Evolutionary conservation across 1,140 invertebrate genomes (phyloP).

Genomic region (Megathymus violae): DNA sequence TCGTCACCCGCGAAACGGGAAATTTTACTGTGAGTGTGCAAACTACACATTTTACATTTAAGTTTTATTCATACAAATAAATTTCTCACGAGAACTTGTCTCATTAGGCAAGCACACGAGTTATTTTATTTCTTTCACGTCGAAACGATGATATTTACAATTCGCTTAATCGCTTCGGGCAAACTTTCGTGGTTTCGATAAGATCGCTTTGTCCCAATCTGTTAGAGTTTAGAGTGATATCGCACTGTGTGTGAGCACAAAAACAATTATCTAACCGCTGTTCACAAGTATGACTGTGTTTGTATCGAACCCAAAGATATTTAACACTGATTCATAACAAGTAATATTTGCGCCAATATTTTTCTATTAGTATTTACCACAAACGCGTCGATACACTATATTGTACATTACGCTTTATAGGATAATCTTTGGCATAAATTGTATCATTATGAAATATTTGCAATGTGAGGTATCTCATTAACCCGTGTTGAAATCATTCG

Average conservation of each 20-base stretch:
- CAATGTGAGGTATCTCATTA: too few relatives aligned
- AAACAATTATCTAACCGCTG: not conserved
- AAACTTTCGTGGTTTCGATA: conserved; percentile 25
- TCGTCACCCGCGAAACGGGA: too few relatives aligned
- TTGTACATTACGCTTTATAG: too few relatives aligned
- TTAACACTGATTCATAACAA: not conserved
- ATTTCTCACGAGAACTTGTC: conserved; percentile 14
- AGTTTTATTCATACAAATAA: conserved; percentile 12
- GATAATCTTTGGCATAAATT: too few relatives aligned
- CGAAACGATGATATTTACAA: conserved; percentile 32
- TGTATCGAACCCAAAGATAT: not conserved
- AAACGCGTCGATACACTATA: too few relatives aligned
- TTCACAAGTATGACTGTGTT: not conserved
- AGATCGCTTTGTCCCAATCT: conserved; percentile 22
- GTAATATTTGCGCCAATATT: too few relatives aligned
- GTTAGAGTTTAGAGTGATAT: conserved; percentile 1
- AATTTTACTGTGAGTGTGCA: too few relatives aligned
- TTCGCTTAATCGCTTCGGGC: conserved; percentile 18
- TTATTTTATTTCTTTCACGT: conserved; percentile 15
- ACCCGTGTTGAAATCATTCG: not conserved
- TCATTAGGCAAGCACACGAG: conserved; percentile 7
- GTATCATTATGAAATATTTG: too few relatives aligned
- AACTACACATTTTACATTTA: not conserved
- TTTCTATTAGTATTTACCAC: too few relatives aligned
- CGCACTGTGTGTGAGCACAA: not conserved